Evolutionary conservation across 2,113 vertebrate species (phyloP), one percentile per base, ranked within the genome.

Genomic region (Perognathus longimembris): DNA sequence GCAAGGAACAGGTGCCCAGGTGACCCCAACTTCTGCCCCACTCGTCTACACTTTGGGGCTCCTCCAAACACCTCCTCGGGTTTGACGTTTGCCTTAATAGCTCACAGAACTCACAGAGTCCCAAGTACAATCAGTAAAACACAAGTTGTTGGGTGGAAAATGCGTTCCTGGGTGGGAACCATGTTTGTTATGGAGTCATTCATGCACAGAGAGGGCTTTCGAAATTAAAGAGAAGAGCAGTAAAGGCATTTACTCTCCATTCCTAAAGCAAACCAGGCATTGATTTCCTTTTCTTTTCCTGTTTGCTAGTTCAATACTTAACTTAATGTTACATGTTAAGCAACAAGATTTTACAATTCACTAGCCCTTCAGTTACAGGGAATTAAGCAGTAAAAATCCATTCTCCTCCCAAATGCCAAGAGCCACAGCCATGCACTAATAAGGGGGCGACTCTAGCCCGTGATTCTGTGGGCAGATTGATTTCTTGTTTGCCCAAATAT

Each of bases 311-410:
- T 98, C 98, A 97, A 94, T 97, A 97, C 96, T 97, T 97, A 54
- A 96, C 96, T 97, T 97, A 98, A 97, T 96, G 97, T 94, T 96
- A 97, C 96, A 96, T 96, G 96, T 92, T 97, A 97, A 98, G 96
- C 96, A 98, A 97, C 85, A 95, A 93, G 96, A 94, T 97, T 98
- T 98, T 97, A 96, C 97, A 97, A 97, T 97, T 97, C 97, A 95
- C 97, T 96, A 96, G 93, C 87, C 95, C 96, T 98, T 97, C 96
- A 92, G 96, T 98, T 97, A 94, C 92, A 94, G 96, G 87, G 97
- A 97, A 98, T 97, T 98, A 97, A 97, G 96, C 97, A 97, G 97
- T 97, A 97, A 97, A 98, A 98, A 97, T 97, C 97, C 94, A 97
- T 97, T 97, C 96, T 75, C 89, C 89, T 95, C 85, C 96, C 95